Conservation (phyloP, 1,140 invertebrate species). For the Drosophila lacertosa region DNA sequence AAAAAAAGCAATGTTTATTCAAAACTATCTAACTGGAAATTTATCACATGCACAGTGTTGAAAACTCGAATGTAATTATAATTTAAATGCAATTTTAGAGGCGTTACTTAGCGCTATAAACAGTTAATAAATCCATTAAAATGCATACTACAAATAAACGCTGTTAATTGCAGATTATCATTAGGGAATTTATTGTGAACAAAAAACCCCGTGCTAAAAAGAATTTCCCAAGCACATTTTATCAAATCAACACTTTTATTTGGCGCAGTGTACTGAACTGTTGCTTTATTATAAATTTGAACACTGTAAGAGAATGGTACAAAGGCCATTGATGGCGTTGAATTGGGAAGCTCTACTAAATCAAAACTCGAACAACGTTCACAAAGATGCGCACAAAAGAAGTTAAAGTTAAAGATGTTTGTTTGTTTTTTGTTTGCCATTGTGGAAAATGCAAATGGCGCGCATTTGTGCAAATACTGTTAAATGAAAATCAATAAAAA, state of each 20-base stretch:
- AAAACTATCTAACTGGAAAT: too few relatives aligned
- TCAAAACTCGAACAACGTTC: constrained; percentile 10
- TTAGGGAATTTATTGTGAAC: neutral
- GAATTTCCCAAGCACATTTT: neutral
- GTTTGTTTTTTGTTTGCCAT: too few relatives aligned
- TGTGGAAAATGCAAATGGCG: constrained; percentile 33
- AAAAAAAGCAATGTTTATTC: too few relatives aligned
- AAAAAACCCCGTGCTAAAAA: neutral
- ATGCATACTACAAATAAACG: neutral
- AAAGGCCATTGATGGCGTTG: constrained; percentile 16
- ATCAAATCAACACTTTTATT: constrained; percentile 1
- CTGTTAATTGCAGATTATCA: neutral
- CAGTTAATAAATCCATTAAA: constrained; percentile 4
- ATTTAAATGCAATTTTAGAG: neutral
- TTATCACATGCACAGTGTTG: neutral
- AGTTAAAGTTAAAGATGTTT: constrained; percentile 1
- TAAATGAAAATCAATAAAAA: constrained; percentile 27
- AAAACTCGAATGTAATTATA: neutral
- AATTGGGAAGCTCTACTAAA: constrained; percentile 37
- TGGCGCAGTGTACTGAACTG: constrained; percentile 26
- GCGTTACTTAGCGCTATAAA: neutral
- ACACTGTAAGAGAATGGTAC: constrained; percentile 5
- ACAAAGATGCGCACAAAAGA: constrained; percentile 24
- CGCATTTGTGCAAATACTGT: constrained; percentile 34
- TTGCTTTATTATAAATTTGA: constrained; percentile 14